Evolutionary conservation across 2,113 vertebrate genomes (phyloP).

Genomic region (Rhizomys pruinosus): DNA sequence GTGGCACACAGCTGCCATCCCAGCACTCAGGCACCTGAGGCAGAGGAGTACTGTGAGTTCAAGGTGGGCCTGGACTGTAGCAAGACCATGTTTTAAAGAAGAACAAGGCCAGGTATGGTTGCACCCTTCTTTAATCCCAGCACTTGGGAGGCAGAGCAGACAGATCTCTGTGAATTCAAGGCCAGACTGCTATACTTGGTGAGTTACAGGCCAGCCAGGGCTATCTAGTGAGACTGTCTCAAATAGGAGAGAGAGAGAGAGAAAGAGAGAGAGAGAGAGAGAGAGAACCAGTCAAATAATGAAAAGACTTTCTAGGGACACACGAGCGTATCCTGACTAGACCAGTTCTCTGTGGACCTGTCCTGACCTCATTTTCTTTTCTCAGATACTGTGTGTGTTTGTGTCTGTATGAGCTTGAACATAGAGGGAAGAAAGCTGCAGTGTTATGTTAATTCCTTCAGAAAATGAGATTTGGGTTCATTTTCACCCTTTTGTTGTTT

Average conservation of each 20-base stretch:
- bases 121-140: too few species aligned
- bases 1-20: background rate
- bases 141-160: too few species aligned
- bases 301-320: background rate
- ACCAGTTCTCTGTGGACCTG: background rate
- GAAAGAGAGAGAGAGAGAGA: too few species aligned
- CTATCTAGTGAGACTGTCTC: too few species aligned
- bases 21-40: background rate
- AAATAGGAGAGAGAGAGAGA: too few species aligned
- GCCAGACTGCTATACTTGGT: too few species aligned
- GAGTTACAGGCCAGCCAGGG: too few species aligned
- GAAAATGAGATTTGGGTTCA: constrained; percentile 11
- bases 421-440: background rate
- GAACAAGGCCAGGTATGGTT: too few species aligned
- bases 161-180: too few species aligned
- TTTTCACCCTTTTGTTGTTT: background rate
- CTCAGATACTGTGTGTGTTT: background rate
- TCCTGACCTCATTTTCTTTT: background rate
- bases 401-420: background rate
- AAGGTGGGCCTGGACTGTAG: background rate
- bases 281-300: background rate
- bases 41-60: background rate
- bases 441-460: background rate
- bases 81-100: background rate
- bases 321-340: background rate